Evolutionary conservation across 2,797 vertebrate genomes (phyloP), one percentile per base, ranked within the genome.

Genomic region (Sylvia borin): DNA sequence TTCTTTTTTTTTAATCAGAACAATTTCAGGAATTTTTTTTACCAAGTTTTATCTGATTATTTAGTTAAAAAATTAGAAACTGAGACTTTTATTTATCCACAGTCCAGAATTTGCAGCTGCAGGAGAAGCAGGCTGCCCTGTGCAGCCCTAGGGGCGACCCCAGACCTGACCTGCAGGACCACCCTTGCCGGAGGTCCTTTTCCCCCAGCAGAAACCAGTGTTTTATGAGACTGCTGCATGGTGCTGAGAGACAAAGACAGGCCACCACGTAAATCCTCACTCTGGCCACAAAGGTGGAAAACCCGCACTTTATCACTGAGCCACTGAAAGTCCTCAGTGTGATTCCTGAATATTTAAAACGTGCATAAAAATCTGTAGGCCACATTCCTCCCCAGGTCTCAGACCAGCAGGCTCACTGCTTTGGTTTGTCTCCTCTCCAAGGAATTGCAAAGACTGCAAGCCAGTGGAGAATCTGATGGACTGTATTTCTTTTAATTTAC

Each of bases 31-130:
- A 61, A 31, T n/a, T 70, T 27, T 72, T 36, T 65, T 45, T 64
- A 50, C 9, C n/a, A 60, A 70, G 5, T 81, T 95, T 90, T 80
- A 66, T 85, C 71, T 96, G 91, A 95, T 95, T 97, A 96, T 92
- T 93, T 82, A 50, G 91, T 88, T 94, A 61, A 96, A 97, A 93
- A 94, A 94, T 95, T 95, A 93, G 95, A 77, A 85, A 90, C 81
- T 5, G 65, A 97, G 65, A 32, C 85, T 92, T 95, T 92, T 96
- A 76, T 94, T 96, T 64, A 58, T 61, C 27, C 84, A 74, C 4
- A 6, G 54, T 45, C 54, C 94, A 62, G 53, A 92, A 78, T 36
- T 13, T 90, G 86, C 93, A 95, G 92, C 96, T 93, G 90, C 88
- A 71, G 88, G 68, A 91, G 21, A 7, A 89, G 76, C 47, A 53